Conservation (phyloP, 2,888 invertebrate species). For the Subacronicta megacephala region DNA sequence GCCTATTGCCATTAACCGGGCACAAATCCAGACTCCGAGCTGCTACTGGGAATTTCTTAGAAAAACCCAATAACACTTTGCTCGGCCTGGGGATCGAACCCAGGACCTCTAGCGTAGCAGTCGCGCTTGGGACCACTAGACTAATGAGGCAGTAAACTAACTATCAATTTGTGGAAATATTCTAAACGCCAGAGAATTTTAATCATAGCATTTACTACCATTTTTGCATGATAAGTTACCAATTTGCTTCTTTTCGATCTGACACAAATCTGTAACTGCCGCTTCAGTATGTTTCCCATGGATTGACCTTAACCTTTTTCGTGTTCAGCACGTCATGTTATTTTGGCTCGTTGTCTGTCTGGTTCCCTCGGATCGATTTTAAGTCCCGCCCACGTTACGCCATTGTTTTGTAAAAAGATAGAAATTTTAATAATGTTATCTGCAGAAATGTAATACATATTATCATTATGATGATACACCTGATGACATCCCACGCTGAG, state of each 20-base stretch:
- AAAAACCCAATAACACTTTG: no score
- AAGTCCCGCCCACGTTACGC: slow-evolving; percentile 1
- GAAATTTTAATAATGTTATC: slow-evolving; percentile 7
- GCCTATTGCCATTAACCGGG: no score
- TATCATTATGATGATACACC: slow-evolving; percentile 25
- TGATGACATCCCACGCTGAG: slow-evolving; percentile 40
- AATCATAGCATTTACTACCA: no score
- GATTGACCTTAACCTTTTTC: slow-evolving; percentile 37
- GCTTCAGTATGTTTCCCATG: slow-evolving; percentile 8
- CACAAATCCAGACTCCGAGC: no score
- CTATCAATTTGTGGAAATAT: background rate
- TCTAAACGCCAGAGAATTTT: background rate
- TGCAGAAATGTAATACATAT: slow-evolving; percentile 18
- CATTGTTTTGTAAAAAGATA: slow-evolving; percentile 11
- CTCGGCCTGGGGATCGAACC: no score
- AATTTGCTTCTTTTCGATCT: background rate
- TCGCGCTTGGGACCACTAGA: no score
- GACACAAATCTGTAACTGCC: background rate
- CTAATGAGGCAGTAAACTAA: no score
- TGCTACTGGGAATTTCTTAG: no score
- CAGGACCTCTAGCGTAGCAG: no score
- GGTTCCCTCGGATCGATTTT: slow-evolving; percentile 40
- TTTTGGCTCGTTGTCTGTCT: slow-evolving; percentile 50
- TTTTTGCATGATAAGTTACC: background rate
- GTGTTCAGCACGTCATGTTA: slow-evolving; percentile 12